Percentiles rank a stretch among this genome's conserved stretches.
Conservation (phyloP, 1,140 invertebrate genomes). For the Leptestheria dahalacensis region DNA sequence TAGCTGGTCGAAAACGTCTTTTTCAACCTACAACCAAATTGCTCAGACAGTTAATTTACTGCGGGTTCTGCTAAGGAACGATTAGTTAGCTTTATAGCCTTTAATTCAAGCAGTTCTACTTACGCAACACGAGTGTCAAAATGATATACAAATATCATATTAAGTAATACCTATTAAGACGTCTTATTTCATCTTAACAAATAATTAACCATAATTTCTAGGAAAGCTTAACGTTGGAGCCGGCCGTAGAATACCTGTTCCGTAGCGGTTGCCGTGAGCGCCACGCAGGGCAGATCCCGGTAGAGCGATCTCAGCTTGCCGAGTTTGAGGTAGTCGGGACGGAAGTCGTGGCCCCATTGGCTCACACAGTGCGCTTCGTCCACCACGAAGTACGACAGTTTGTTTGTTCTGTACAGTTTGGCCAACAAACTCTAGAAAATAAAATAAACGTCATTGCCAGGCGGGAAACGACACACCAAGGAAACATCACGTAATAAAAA, state of each 20-base stretch:
- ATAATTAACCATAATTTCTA: too few species aligned
- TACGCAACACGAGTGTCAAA: too few species aligned
- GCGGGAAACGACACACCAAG: slow-evolving; percentile 13
- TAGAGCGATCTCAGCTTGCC: slow-evolving; percentile 52
- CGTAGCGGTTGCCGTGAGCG: slow-evolving; percentile 83
- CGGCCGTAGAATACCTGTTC: slow-evolving; percentile 25
- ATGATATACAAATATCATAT: too few species aligned
- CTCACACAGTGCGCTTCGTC: slow-evolving; percentile 98
- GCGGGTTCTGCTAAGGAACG: too few species aligned
- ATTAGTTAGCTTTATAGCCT: too few species aligned
- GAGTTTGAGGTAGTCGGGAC: slow-evolving; percentile 83
- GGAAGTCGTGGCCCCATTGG: slow-evolving; percentile 95
- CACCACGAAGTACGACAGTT: slow-evolving; percentile 49
- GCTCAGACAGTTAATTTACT: neutral
- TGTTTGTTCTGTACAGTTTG: slow-evolving; percentile 32
- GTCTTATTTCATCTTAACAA: too few species aligned
- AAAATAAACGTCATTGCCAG: neutral
- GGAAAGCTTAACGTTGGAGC: slow-evolving; percentile 2
- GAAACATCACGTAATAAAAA: neutral
- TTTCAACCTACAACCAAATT: slow-evolving; percentile 36
- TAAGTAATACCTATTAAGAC: too few species aligned
- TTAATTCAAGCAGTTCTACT: too few species aligned
- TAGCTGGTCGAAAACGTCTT: slow-evolving; percentile 40
- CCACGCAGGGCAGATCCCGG: slow-evolving; percentile 60
- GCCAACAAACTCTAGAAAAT: slow-evolving; percentile 26